Evolutionary conservation across 2,113 vertebrate species (phyloP).

Genomic region (Heteronetta atricapilla): DNA sequence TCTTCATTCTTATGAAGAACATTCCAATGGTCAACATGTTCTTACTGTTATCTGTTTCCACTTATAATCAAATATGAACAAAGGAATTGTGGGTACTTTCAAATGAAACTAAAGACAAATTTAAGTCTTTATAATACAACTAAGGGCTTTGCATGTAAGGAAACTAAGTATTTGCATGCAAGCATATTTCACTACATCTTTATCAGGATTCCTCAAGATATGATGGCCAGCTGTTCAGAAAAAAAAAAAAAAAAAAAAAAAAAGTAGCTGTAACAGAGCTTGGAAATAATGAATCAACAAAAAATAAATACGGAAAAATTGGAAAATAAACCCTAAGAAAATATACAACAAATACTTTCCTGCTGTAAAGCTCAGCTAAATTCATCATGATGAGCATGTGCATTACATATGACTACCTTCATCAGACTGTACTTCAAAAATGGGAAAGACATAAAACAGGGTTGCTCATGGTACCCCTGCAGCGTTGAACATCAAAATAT

Average conservation of each 20-base stretch:
- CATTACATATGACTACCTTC: constrained; percentile 8
- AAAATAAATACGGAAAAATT: neutral
- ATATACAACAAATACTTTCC: neutral
- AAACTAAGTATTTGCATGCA: neutral
- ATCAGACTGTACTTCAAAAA: neutral
- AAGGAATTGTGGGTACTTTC: neutral
- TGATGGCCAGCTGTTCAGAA: neutral
- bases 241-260: constrained; percentile 15
- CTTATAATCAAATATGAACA: neutral
- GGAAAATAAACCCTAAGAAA: neutral
- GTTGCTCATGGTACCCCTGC: neutral
- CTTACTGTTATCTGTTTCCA: neutral
- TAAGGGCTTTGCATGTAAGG: neutral
- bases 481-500: neutral
- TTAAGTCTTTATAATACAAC: neutral
- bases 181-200: neutral
- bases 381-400: neutral
- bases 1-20: neutral
- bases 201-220: neutral
- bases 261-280: neutral
- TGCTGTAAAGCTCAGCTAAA: neutral
- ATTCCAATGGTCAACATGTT: neutral
- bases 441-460: constrained; percentile 11
- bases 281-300: neutral
- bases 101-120: neutral